A percentile compares a stretch with the other conserved stretches of the same genome.
Conservation (phyloP, 2,888 invertebrate species). For the Platycheirus albimanus region DNA sequence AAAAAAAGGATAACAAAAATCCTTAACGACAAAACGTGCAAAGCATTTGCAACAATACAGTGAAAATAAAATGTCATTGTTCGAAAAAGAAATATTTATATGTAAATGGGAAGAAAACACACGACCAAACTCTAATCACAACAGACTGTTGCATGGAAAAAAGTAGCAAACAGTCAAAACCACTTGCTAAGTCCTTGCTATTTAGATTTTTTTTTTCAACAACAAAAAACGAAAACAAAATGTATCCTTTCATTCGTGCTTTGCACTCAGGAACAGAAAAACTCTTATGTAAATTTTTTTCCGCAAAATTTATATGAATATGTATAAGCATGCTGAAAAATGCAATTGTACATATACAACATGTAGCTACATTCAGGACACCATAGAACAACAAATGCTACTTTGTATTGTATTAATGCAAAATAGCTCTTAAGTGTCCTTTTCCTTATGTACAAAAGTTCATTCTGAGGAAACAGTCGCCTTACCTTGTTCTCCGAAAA, state of each 20-base stretch:
- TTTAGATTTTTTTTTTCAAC: slow-evolving; percentile 6
- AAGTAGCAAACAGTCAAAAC: slow-evolving; percentile 38
- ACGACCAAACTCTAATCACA: background rate
- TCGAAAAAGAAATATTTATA: no score
- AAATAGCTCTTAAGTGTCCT: no score
- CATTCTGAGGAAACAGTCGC: no score
- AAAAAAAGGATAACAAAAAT: slow-evolving; percentile 7
- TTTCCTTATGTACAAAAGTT: no score
- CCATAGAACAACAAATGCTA: background rate
- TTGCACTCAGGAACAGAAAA: slow-evolving; percentile 1
- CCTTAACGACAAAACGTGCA: slow-evolving; percentile 20
- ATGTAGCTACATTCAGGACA: no score
- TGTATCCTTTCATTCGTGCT: slow-evolving; percentile 1
- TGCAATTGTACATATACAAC: background rate
- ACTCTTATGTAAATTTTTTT: slow-evolving; percentile 24
- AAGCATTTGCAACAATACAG: slow-evolving; percentile 25
- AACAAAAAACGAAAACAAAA: background rate
- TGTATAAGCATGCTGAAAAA: background rate
- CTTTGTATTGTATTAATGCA: background rate
- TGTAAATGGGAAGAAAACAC: background rate
- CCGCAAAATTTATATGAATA: background rate
- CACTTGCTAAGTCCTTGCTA: slow-evolving; percentile 50
- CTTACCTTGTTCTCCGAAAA: no score
- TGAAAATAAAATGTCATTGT: slow-evolving; percentile 17
- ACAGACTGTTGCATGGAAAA: slow-evolving; percentile 38